A percentile compares a stretch with the other conserved stretches of the same genome.
These are phyloP conservation scores for Acanthornis magna DNA, from an alignment of 2,797 vertebrate species.

Conservation along the genomic window DNA sequence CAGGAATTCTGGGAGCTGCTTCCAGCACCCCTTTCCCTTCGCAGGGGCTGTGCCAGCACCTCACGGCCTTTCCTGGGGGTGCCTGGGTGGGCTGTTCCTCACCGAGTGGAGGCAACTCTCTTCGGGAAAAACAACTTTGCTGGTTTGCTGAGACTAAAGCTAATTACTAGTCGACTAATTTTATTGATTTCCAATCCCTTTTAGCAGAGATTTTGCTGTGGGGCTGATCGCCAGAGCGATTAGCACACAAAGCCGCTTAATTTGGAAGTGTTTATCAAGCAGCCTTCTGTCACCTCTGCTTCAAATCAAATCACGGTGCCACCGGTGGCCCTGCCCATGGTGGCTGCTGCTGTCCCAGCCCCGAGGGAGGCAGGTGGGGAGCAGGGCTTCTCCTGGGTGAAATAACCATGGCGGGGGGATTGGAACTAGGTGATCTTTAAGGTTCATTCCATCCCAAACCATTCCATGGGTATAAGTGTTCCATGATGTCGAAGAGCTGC, in stretches of 20 bases:
- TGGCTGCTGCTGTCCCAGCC: background rate
- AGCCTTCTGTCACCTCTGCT: conserved; percentile 65
- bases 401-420: background rate
- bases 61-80: background rate
- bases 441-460: background rate
- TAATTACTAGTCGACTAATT: conserved; percentile 68
- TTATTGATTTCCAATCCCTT: conserved; percentile 71
- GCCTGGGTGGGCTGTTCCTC: accelerated
- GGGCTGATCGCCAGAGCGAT: conserved; percentile 63
- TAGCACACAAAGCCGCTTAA: conserved; percentile 71
- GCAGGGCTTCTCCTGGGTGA: background rate
- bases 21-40: background rate
- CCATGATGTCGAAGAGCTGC: background rate
- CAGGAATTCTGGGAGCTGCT: background rate
- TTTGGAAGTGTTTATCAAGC: conserved; percentile 68
- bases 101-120: accelerated
- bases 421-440: background rate
- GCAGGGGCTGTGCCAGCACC: background rate
- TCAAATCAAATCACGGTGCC: background rate
- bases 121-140: conserved; percentile 26
- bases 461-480: background rate
- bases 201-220: conserved; percentile 62
- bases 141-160: conserved; percentile 35
- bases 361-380: accelerated
- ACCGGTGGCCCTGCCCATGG: background rate